Conservation (phyloP, 2,113 vertebrate species). For the Sapajus apella region DNA sequence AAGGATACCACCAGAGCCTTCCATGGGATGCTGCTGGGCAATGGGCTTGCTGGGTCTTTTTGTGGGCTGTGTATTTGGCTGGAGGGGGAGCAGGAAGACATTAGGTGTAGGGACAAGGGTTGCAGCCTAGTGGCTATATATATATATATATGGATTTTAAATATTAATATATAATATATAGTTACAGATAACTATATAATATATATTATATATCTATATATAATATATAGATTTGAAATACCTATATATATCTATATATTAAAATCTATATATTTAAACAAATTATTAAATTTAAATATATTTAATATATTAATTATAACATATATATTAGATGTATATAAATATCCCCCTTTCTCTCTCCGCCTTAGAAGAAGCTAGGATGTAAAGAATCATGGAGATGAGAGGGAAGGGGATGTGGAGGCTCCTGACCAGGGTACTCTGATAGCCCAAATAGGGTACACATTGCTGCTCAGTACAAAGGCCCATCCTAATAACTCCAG, state of each 20-base stretch:
- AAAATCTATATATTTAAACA: neutral
- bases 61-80: slow-evolving; percentile 80
- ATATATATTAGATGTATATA: slow-evolving; percentile 50
- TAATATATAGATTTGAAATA: neutral
- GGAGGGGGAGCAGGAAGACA: slow-evolving; percentile 58
- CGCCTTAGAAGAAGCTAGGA: slow-evolving; percentile 80
- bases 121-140: slow-evolving; percentile 71
- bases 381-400: slow-evolving; percentile 73
- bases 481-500: slow-evolving; percentile 28
- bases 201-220: neutral
- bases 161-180: too few relatives aligned
- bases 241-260: neutral
- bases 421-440: slow-evolving; percentile 75
- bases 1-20: slow-evolving; percentile 34
- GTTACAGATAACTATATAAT: slow-evolving; percentile 55
- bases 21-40: slow-evolving; percentile 18
- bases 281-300: slow-evolving; percentile 33
- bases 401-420: slow-evolving; percentile 69
- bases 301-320: slow-evolving; percentile 13
- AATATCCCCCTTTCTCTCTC: slow-evolving; percentile 80
- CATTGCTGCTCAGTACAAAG: slow-evolving; percentile 30
- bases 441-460: slow-evolving; percentile 51
- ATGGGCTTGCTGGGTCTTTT: slow-evolving; percentile 63
- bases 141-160: slow-evolving; percentile 17
- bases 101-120: slow-evolving; percentile 31